phyloP scores from a whole-genome alignment of 1,140 invertebrate genomes.

The Neocloeon triangulifer region DNA sequence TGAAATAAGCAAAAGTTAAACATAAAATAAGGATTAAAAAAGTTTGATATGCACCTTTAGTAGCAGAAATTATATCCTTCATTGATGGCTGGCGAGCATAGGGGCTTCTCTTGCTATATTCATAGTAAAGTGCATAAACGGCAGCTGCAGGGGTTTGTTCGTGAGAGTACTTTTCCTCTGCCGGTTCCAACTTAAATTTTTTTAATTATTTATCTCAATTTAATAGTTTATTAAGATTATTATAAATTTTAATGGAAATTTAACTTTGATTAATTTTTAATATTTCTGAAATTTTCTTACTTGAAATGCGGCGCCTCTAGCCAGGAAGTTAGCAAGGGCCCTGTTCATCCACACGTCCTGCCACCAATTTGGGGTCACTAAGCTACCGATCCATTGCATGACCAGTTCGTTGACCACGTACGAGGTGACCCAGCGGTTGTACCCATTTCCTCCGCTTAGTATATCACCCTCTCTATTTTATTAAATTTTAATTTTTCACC shows the following conservation, averaged over 20 bases:
- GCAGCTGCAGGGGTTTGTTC: background rate
- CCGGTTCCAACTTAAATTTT: background rate
- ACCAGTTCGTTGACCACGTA: constrained; percentile 19
- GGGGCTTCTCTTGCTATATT: constrained; percentile 45
- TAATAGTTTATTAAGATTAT: background rate
- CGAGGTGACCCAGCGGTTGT: constrained; percentile 12
- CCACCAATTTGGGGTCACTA: constrained; percentile 45
- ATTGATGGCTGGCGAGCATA: constrained; percentile 45
- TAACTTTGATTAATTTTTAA: background rate
- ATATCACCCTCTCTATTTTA: constrained; percentile 40
- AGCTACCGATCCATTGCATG: constrained; percentile 41
- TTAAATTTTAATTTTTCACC: background rate
- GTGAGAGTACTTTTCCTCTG: background rate
- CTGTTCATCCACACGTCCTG: constrained; percentile 40
- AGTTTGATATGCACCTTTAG: constrained; percentile 21
- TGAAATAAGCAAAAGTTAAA: constrained; percentile 15
- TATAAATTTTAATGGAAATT: background rate
- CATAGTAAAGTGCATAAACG: constrained; percentile 47
- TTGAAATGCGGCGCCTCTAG: constrained; percentile 11
- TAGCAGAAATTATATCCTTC: constrained; percentile 40
- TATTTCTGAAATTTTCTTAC: background rate
- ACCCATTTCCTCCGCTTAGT: constrained; percentile 24
- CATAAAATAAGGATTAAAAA: background rate
- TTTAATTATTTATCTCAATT: background rate
- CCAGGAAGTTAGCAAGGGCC: constrained; percentile 45